Base-by-base conservation (phyloP, 2,888 invertebrate genomes). In the Graphium colonna region DNA sequence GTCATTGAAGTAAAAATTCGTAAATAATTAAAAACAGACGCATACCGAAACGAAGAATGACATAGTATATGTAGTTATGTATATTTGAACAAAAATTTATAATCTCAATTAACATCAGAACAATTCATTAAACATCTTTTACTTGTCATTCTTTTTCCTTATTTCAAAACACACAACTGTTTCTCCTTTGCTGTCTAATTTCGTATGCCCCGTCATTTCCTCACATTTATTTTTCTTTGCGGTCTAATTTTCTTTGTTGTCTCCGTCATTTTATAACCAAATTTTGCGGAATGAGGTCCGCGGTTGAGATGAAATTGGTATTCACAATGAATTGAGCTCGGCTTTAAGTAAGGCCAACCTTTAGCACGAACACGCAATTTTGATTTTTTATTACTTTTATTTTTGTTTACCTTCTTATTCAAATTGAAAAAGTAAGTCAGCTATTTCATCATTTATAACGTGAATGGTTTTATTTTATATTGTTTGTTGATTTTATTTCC, bases 161-260 rank as follows among this genome's bases (percentile, higher is more conserved):
- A 50, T 41, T 50, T 33, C 48, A 28, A 49, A 50, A 50, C 43
- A 43, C 43, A 36, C 42, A 36, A 48, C 57, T 47, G 56, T 55
- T 56, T 53, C 58, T 51, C 52, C 21, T 39, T 50, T 31, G 31
- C 67, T 68, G 74, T 82, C 77, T 83, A 84, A 85, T 85, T 88
- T 79, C 77, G 83, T 83, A 85, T 85, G 86, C 83, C 77, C 75
- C 74, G 78, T 79, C 81, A 80, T 86, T 82, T 78, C 74, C 60
- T 71, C 79, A 79, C 84, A 82, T 88, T 86, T 86, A 84, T 88
- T 86, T 86, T 86, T 85, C 84, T 85, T 82, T 76, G 79, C 79
- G 83, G 82, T 85, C 84, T 86, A 86, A 85, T 88, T 86, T 82
- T 83, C 82, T 80, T 83, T 84, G 82, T 86, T 84, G 84, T 85